phyloP scores from a whole-genome alignment of 2,113 vertebrate genomes.

The Trogon melanurus region DNA sequence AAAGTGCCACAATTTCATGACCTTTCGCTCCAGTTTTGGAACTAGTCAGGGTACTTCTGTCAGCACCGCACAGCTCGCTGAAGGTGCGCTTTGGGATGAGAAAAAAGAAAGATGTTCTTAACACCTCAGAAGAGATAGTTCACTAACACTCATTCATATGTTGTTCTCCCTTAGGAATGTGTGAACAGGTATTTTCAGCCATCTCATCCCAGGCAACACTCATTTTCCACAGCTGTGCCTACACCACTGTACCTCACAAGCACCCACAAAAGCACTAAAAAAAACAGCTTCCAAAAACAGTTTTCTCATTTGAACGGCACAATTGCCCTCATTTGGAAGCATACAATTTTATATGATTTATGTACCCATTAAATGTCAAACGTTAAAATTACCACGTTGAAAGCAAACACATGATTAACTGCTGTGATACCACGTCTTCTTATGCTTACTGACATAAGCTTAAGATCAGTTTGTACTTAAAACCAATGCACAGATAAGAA shows the following conservation, averaged over 20 bases:
- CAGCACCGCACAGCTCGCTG: not conserved
- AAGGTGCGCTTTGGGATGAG: not conserved
- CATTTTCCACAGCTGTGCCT: not conserved
- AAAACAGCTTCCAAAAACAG: not conserved
- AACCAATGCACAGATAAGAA: not conserved
- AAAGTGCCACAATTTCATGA: not conserved
- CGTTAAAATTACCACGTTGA: not conserved
- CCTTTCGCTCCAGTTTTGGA: not conserved
- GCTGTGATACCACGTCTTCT: not conserved
- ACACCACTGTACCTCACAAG: not conserved
- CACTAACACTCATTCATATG: not conserved
- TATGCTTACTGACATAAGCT: not conserved
- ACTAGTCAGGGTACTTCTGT: not conserved
- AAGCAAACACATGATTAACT: not conserved
- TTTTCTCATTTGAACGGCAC: not conserved
- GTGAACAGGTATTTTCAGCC: not conserved
- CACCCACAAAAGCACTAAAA: not conserved
- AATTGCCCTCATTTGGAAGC: not conserved
- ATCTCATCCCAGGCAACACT: not conserved
- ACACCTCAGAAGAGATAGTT: not conserved
- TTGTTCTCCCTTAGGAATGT: not conserved
- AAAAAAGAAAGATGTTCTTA: not conserved
- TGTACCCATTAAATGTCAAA: not conserved
- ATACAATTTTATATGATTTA: not conserved
- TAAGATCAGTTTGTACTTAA: not conserved